Evolutionary conservation across 2,888 invertebrate genomes (phyloP).

Genomic region (Eristalis pertinax): DNA sequence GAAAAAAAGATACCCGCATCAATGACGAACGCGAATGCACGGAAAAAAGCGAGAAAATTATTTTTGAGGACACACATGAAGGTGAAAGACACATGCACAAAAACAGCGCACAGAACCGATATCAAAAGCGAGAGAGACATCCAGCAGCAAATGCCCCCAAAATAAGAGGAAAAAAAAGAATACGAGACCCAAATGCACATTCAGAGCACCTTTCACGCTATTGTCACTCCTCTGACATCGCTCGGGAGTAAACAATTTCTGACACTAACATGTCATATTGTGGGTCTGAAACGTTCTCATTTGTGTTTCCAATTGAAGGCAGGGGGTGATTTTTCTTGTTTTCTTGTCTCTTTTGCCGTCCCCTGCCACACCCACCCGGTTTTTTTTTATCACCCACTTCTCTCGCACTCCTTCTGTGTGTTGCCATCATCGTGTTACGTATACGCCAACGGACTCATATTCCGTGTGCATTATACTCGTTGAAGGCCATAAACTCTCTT

Average conservation of each 20-base stretch:
- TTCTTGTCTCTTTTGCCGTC: not conserved
- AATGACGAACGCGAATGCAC: conserved; percentile 19
- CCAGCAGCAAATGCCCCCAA: conserved; percentile 49
- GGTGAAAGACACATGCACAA: conserved; percentile 41
- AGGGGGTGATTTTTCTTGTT: conserved; percentile 17
- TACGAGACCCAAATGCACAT: conserved; percentile 48
- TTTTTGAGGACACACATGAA: conserved; percentile 38
- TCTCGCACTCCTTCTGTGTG: not conserved
- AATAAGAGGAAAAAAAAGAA: conserved; percentile 3
- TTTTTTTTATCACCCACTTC: not conserved
- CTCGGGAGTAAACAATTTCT: conserved; percentile 62
- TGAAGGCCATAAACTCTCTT: conserved; percentile 65
- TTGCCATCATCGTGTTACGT: conserved; percentile 37
- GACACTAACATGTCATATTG: conserved; percentile 69
- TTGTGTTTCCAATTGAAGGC: conserved; percentile 67
- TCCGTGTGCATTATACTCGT: conserved; percentile 51
- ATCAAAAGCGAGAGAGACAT: conserved; percentile 47
- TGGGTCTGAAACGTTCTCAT: conserved; percentile 63
- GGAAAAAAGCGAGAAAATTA: not conserved
- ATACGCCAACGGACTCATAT: conserved; percentile 57
- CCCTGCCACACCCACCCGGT: not conserved
- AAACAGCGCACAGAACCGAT: conserved; percentile 38
- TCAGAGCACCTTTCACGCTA: conserved; percentile 51
- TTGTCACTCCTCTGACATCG: conserved; percentile 63
- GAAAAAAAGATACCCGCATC: not conserved